Evolutionary conservation across 92 coral and sea anemone genomes (phyloP), one percentile per base, ranked within the genome.

Genomic region (Virgularia gustaviana): DNA sequence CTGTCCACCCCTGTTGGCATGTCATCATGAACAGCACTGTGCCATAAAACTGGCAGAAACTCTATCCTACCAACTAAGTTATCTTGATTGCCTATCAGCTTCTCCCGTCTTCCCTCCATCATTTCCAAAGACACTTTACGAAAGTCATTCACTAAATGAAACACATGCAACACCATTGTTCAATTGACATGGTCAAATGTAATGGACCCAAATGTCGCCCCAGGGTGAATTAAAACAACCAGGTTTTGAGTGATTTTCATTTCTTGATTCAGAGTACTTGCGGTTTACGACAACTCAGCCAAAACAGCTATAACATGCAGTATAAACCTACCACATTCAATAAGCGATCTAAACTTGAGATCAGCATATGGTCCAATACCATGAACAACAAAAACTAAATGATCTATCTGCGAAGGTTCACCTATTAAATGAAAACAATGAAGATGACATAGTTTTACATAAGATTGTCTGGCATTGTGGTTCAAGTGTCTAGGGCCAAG

Each of bases 291-390:
- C n/a, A n/a, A n/a, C n/a, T n/a, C n/a, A n/a, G n/a, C n/a, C n/a
- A n/a, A n/a, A n/a, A n/a, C n/a, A n/a, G n/a, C n/a, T n/a, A n/a
- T n/a, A n/a, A n/a, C n/a, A n/a, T n/a, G n/a, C n/a, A n/a, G n/a
- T n/a, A n/a, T n/a, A n/a, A n/a, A n/a, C 98, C 72, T 72, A 92
- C 98, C 94, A 86, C 98, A 92, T 80, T 92, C 98, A 62, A 92
- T 88, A 47, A 92, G 90, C 55, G 83, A 85, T 49, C 98, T 89
- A 74, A 92, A 92, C 62, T 89, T 80, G 13, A 94, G 81, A 59
- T 94, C 99, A 35, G 99, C 90, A 71, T 89, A 87, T 41, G 99
- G 99, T 23, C 99, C 99, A 87, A 94, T 94, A 5, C 99, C 99
- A 73, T 94, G 96, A 32, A 94, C 89, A 55, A 94, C 90, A 78